Base-by-base conservation (phyloP, 2,888 invertebrate genomes). In the Tachina fera region DNA sequence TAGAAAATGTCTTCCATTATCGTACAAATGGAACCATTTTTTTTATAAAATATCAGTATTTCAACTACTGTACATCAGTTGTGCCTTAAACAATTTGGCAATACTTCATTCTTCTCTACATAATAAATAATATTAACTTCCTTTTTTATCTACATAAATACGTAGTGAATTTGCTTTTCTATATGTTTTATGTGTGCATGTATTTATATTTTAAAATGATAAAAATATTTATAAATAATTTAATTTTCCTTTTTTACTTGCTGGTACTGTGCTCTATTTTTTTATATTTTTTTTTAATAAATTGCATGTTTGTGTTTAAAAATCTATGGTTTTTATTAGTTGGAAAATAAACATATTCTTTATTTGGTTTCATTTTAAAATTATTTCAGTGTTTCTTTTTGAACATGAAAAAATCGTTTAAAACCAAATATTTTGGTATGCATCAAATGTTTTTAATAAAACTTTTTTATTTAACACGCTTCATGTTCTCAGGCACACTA, bases 381-480 rank as follows among this genome's bases (percentile, higher is more conserved):
- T 72, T 72, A 49, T 72, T 68, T 60, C 9, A n/a, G 9, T 22
- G 71, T 56, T 49, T 31, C 58, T 71, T 70, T 83, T 51, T 65
- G 13, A 70, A 56, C 47, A 81, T 70, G 53, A 51, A 61, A 70
- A 75, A 67, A 76, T 49, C 19, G 56, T 76, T 70, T 76, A 68
- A 49, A 74, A 70, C 56, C 53, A 76, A 82, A 76, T 76, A 76
- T 71, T 74, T 80, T 74, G 74, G 70, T 63, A 83, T 82, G 85
- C 85, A 83, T 70, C 85, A 78, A 85, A 83, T 78, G 75, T 70
- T 78, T 82, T 85, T 78, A 82, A 78, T 82, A 85, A 86, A 86
- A 83, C 53, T 86, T 86, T 85, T 83, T 79, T 83, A 86, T 83
- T 83, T 86, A 83, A 79, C 75, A 83, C 75, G 83, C 63, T 75